A percentile compares a stretch with the other conserved stretches of the same genome.
phyloP scores from a whole-genome alignment of 1,140 invertebrate genomes.

The Nautilus pompilius region DNA sequence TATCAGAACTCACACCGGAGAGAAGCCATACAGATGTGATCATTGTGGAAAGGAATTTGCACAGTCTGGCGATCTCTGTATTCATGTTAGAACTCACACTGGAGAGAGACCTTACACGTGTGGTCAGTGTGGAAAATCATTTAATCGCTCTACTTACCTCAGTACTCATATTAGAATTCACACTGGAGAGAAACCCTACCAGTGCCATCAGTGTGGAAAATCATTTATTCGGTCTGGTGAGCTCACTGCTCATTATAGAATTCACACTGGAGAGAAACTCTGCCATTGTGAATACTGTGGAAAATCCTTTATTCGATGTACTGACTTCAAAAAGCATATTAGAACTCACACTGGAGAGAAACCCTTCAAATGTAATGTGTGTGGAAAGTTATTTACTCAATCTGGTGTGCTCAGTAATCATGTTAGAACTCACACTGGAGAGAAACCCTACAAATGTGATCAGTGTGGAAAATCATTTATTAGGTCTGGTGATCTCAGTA shows the following conservation, averaged over 20 bases:
- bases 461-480: constrained; percentile 63
- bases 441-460: constrained; percentile 84
- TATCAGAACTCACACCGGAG: constrained; percentile 1
- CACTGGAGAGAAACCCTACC: constrained; percentile 6
- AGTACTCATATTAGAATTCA: not conserved
- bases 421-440: constrained; percentile 61
- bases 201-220: constrained; percentile 74
- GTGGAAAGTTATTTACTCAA: constrained; percentile 18
- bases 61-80: not conserved
- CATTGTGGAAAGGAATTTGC: not conserved
- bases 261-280: too few species aligned
- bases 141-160: constrained; percentile 61
- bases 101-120: constrained; percentile 4
- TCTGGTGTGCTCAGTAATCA: constrained; percentile 33
- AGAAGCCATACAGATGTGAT: not conserved
- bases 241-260: not conserved
- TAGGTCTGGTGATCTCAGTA: too few species aligned
- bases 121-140: constrained; percentile 63
- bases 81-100: not conserved
- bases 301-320: too few species aligned
- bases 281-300: too few species aligned
- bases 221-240: constrained; percentile 69
- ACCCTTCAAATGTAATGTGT: constrained; percentile 15
- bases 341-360: constrained; percentile 9
- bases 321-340: too few species aligned